These are phyloP conservation scores for Lochmaea crataegi DNA, from an alignment of 2,888 invertebrate genomes.

Conservation along the genomic window DNA sequence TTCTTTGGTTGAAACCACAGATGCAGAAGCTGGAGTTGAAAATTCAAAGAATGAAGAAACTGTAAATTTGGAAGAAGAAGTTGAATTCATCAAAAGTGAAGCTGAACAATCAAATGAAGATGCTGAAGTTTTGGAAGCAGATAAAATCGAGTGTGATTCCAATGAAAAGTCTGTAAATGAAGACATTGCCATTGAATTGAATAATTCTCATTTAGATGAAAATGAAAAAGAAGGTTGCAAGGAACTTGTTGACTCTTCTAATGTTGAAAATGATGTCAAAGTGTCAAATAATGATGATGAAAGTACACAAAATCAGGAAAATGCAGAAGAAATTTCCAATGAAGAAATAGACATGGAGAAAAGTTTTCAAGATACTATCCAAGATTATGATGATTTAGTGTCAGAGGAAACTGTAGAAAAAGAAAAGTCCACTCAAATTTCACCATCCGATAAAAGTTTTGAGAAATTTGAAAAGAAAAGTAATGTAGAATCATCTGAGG, in stretches of 20 bases:
- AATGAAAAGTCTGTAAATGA: background rate
- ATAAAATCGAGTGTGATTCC: background rate
- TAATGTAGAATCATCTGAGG: background rate
- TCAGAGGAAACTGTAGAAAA: background rate
- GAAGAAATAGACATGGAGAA: constrained; percentile 17
- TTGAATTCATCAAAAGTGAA: background rate
- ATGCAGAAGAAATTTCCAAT: background rate
- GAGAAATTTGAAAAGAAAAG: background rate
- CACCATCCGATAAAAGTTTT: background rate
- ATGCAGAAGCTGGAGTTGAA: background rate
- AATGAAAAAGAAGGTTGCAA: background rate
- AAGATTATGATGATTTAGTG: background rate
- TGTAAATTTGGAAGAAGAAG: background rate
- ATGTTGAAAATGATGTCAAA: background rate
- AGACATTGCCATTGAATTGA: background rate
- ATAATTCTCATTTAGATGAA: background rate
- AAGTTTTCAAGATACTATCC: constrained; percentile 20
- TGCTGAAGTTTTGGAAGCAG: too few relatives aligned
- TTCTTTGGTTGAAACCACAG: constrained; percentile 3
- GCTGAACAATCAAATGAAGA: background rate
- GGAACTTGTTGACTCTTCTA: background rate
- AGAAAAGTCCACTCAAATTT: background rate
- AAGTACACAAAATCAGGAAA: background rate
- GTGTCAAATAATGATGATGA: background rate
- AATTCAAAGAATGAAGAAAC: background rate